A percentile compares a stretch with the other conserved stretches of the same genome.
Evolutionary conservation across 92 coral and sea anemone species (phyloP).

Genomic region (Porites divaricata): DNA sequence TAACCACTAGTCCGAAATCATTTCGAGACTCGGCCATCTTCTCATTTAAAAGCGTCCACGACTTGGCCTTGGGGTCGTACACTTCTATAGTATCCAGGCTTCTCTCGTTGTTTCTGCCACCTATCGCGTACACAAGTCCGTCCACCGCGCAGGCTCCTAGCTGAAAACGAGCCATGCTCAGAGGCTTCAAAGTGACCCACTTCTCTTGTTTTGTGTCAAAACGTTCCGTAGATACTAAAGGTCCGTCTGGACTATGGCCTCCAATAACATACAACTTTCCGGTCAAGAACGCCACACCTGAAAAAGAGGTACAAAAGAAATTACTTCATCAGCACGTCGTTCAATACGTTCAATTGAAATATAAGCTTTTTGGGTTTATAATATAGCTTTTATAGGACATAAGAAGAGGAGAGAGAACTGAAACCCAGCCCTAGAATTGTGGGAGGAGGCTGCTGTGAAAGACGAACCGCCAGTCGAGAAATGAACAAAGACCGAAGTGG

Average conservation of each 20-base stretch:
- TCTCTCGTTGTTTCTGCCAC: conserved; percentile 87
- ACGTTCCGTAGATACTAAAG: conserved; percentile 79
- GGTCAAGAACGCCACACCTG: conserved; percentile 72
- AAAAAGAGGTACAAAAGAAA: background rate
- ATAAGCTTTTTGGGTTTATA: no score
- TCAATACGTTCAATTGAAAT: background rate
- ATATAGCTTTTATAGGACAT: no score
- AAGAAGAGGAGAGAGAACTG: no score
- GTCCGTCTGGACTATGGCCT: conserved; percentile 82
- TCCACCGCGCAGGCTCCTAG: conserved; percentile 61
- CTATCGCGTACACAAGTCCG: conserved; percentile 73
- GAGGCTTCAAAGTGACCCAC: conserved; percentile 73
- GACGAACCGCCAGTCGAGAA: no score
- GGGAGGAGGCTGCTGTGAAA: no score
- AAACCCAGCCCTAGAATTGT: no score
- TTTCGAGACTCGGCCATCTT: conserved; percentile 79
- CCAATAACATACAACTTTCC: conserved; percentile 90
- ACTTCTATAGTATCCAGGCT: conserved; percentile 77
- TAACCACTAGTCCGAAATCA: conserved; percentile 83
- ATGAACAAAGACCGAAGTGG: no score
- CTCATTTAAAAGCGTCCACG: conserved; percentile 51
- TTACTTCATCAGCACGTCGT: no score
- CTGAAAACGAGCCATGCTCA: conserved; percentile 76
- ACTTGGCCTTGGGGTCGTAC: conserved; percentile 72
- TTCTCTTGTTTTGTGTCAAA: conserved; percentile 72